Evolutionary conservation across 1,140 invertebrate genomes (phyloP), one percentile per base, ranked within the genome.

Genomic region (Ditylenchus dipsaci): DNA sequence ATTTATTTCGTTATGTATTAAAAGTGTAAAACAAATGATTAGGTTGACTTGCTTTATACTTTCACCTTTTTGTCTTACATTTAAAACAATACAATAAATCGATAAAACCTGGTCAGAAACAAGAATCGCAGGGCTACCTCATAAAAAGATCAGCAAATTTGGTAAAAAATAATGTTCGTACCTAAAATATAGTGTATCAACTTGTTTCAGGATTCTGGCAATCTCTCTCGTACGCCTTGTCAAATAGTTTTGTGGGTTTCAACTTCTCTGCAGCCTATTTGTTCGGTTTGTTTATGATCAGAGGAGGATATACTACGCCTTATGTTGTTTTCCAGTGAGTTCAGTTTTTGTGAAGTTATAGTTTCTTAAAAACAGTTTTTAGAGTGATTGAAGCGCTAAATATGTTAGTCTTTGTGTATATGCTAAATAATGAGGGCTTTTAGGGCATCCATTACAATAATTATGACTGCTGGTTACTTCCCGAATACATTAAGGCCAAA

Each of bases 401-500:
- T 38, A 78, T 84, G 33, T 38, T 3, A 38, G 33, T 38, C 33
- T 38, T 38, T 38, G 3, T 38, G 33, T 11, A 38, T 38, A 11
- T 3, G 11, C 33, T 3, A 38, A 11, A 38, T 38, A 38, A 3
- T 38, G 3, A 5, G 33, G 3, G 11, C 33, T 38, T 38, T 38
- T 38, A 38, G 33, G 68, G 78, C 78, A 26, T 69, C 76, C 27
- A 67, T 80, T 30, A 77, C 71, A 49, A 61, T 82, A 13, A 85
- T 84, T 65, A 76, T 82, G 62, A 79, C 83, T 0, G 72, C 83
- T 7, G 83, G 84, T 1, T 85, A 85, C 67, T 74, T 84, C 42
- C 85, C 0, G 85, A 86, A 69, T 86, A 85, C 65, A 71, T 82
- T 15, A 83, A 84, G 69, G 85, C 84, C 9, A 73, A 77, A 61